Evolutionary conservation across 2,888 invertebrate species (phyloP), one percentile per base, ranked within the genome.

Genomic region (Gasteruption jaculator): DNA sequence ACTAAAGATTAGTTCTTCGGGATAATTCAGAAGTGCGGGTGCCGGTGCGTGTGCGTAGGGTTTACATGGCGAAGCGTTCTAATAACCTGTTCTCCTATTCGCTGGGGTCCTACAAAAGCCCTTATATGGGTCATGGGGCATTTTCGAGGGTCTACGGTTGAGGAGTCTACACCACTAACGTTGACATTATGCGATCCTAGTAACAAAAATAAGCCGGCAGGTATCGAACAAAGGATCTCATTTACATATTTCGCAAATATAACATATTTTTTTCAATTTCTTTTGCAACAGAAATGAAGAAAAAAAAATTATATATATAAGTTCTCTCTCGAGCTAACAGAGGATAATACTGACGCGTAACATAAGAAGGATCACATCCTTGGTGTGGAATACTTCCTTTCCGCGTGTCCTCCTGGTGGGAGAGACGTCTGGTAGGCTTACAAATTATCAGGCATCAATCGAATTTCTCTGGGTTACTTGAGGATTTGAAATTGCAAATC

Each of bases 221-320:
- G 67, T 69, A 66, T 64, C 66, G 62, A 66, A 70, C 68, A 70
- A 69, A 69, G 65, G 63, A 63, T 55, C 60, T 65, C 54, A 69
- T 69, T 70, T 69, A 54, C 70, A 70, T 70, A 68, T 66, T n/a
- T n/a, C n/a, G n/a, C n/a, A n/a, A n/a, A n/a, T n/a, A n/a, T n/a
- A n/a, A n/a, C n/a, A n/a, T n/a, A n/a, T n/a, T n/a, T n/a, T 65
- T 65, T 52, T 33, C 33, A 21, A 5, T 8, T 11, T 6, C 29
- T 5, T 11, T 11, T 10, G 31, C 14, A 11, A 46, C 45, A 48
- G 38, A 44, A 44, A 45, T 36, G 43, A 26, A 43, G 43, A n/a
- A n/a, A n/a, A n/a, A n/a, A n/a, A n/a, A n/a, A n/a, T n/a, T n/a
- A n/a, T n/a, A n/a, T n/a, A n/a, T n/a, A n/a, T n/a, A n/a, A n/a